Evolutionary conservation across 2,888 invertebrate genomes (phyloP), one percentile per base, ranked within the genome.

Genomic region (Scotopteryx bipunctaria): DNA sequence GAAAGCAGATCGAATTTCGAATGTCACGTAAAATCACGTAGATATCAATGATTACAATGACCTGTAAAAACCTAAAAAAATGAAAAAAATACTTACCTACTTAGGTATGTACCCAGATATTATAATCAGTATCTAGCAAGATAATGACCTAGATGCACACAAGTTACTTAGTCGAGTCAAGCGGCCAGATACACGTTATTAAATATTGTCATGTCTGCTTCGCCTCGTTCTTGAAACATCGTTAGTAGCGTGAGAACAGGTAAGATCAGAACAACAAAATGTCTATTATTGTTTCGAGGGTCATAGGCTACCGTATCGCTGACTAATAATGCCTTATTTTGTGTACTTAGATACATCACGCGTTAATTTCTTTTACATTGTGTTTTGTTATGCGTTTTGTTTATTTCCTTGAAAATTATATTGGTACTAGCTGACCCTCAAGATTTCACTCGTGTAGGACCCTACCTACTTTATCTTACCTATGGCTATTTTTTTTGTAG

Each of bases 261-360:
- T 69, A 60, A 44, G 57, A 55, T 50, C 37, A 41, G 63, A 74
- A 81, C 81, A 75, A 35, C 19, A 21, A 13, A 15, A 74, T 65
- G 64, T 52, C 69, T 65, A 77, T 78, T 81, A 81, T 82, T 75
- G 69, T 76, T 76, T 72, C 69, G 81, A 77, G 78, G 83, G 84
- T 82, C 86, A 78, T 59, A 64, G 42, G 62, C 53, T 51, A 57
- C 49, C 27, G 55, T 55, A 41, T 55, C 27, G 17, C 33, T 43
- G 23, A 43, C 36, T 42, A 35, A 17, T 25, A 48, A 46, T 50
- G 47, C 53, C 49, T 60, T 65, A 48, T 40, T 65, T 52, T 36
- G 21, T 35, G 42, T 23, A 29, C 45, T 16, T 29, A 46, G n/a
- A n/a, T 23, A 35, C 38, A 36, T 13, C 25, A 38, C 21, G 13